Evolutionary conservation across 2,888 invertebrate species (phyloP), one percentile per base, ranked within the genome.

Genomic region (Metopia argyrocephala): DNA sequence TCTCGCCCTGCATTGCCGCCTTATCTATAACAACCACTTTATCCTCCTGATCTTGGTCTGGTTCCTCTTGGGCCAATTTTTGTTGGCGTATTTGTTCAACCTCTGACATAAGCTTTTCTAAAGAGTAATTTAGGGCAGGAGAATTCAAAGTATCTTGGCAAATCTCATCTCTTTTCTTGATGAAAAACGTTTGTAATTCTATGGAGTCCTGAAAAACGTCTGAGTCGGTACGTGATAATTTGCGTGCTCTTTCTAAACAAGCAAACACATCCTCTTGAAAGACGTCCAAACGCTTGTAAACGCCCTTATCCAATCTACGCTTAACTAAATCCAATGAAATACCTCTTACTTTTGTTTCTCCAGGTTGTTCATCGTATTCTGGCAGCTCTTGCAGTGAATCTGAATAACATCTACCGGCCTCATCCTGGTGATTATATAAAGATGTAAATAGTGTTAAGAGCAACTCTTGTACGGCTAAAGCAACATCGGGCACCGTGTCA

Each of bases 191-290:
- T 90, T 99, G 98, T 65, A 99, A 92, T 86, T 98, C 98, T 31
- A 97, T 94, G 0, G 98, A 95, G 90, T 99, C 99, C 88, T 98
- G 98, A 91, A 98, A 99, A 57, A 97, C 94, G 88, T 97, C 97
- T 3, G 98, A 98, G 91, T 98, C 98, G 0, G 96, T 95, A 15
- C 97, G 93, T 0, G 97, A 96, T 0, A 97, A 91, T 78, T 94
- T 94, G 2, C 99, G 93, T 0, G 98, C 98, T 85, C 96, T 91
- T 86, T 98, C 97, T 88, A 99, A 94, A 82, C 98, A 96, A 45
- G 95, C 93, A 89, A 99, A 99, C 88, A 99, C 94, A 88, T 99
- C 99, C 86, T 97, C 97, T 91, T 99, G 99, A 91, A 99, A 99
- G 73, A 95, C 93, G 89, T 99, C 99, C 82, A 99, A 91, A 5